phyloP scores from a whole-genome alignment of 2,888 invertebrate species.

The Ophion obscuratus region DNA sequence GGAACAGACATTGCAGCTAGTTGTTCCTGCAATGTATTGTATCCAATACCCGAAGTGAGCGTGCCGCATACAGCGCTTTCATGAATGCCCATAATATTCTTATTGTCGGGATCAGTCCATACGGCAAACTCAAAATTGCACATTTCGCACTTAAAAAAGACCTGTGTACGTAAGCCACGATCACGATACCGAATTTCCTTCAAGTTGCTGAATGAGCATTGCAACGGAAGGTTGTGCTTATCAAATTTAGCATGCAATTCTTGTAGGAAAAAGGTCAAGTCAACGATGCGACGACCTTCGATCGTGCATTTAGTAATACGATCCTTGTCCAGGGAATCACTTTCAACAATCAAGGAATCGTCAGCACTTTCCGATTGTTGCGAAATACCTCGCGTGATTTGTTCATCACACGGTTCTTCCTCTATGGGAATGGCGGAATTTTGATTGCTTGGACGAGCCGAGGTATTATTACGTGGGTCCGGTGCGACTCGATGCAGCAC shows the following conservation, averaged over 20 bases:
- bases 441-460: too few species aligned
- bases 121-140: conserved; percentile 19
- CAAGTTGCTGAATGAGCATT: conserved; percentile 17
- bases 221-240: neutral
- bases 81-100: conserved; percentile 37
- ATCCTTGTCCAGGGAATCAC: neutral
- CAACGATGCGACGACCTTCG: conserved; percentile 44
- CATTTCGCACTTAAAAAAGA: conserved; percentile 17
- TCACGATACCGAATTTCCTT: conserved; percentile 3
- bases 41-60: conserved; percentile 47
- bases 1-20: conserved; percentile 44
- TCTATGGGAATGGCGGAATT: neutral
- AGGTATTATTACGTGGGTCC: too few species aligned
- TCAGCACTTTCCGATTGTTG: neutral
- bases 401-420: neutral
- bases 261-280: neutral
- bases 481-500: too few species aligned
- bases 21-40: conserved; percentile 35
- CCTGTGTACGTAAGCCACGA: conserved; percentile 28
- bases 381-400: neutral
- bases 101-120: conserved; percentile 26
- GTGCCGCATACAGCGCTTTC: conserved; percentile 52
- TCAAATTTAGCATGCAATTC: conserved; percentile 30
- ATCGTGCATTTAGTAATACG: neutral
- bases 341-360: neutral